Evolutionary conservation across 2,888 invertebrate genomes (phyloP).

Genomic region (Amphipoea lucens): DNA sequence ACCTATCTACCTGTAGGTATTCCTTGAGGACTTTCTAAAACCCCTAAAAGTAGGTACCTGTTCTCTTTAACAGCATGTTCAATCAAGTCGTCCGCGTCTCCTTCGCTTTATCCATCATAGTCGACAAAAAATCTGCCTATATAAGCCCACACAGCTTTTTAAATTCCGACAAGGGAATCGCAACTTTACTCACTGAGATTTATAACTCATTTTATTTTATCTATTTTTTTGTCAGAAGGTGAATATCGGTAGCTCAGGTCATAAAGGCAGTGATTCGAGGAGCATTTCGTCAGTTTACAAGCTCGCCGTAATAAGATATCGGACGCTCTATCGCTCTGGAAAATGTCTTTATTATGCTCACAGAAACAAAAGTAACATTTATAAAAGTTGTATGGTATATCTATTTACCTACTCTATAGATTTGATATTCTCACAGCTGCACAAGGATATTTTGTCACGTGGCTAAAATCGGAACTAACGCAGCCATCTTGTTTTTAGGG

Average conservation of each 20-base stretch:
- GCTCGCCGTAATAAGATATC: constrained; percentile 85
- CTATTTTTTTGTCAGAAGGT: constrained; percentile 71
- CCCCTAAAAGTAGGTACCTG: constrained; percentile 68
- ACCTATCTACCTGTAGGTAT: background rate
- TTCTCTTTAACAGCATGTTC: constrained; percentile 80
- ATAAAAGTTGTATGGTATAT: background rate
- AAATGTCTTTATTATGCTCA: constrained; percentile 82
- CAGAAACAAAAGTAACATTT: constrained; percentile 68
- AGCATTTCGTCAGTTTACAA: constrained; percentile 85
- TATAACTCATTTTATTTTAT: constrained; percentile 68
- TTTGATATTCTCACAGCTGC: background rate
- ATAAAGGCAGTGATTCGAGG: constrained; percentile 85
- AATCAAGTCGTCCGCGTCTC: constrained; percentile 79
- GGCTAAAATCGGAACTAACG: background rate
- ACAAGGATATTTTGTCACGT: background rate
- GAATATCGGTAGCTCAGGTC: constrained; percentile 81
- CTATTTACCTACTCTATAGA: background rate
- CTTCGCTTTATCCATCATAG: constrained; percentile 81
- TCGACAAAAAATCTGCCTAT: constrained; percentile 84
- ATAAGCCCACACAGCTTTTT: constrained; percentile 73
- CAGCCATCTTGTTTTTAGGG: background rate
- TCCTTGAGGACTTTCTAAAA: constrained; percentile 52
- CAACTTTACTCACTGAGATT: constrained; percentile 50
- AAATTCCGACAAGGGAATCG: constrained; percentile 49
- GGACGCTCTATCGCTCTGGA: constrained; percentile 83